Base-by-base conservation (phyloP, 2,113 vertebrate species). In the Python bivittatus region DNA sequence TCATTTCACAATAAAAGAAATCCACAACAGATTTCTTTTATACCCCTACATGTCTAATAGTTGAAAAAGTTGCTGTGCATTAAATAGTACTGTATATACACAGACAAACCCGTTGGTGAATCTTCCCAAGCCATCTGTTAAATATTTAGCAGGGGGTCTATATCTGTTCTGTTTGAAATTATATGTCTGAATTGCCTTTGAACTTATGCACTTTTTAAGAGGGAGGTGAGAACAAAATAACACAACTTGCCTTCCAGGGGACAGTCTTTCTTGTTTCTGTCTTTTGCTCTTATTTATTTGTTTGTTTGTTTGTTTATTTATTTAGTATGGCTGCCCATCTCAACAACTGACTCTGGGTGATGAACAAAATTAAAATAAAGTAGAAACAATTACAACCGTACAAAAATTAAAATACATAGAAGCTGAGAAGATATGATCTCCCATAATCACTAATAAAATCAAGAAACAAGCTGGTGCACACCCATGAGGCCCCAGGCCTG, bases 241-340 rank as follows among this genome's bases (percentile, higher is more conserved):
- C 48, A 91, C 72, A 87, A 91, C 33, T 1, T 93, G 92, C 91
- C 92, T 95, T 96, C 83, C 93, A 68, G 95, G 94, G 95, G 64
- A 68, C 88, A 23, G 54, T 94, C 54, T 58, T 96, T 96, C 96
- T 85, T 92, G 95, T 92, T 96, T 68, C 79, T 95, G 94, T 92
- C 93, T 96, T 95, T 93, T 89, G 95, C 94, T 93, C 94, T 97
- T 90, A 95, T 48, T 48, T 48, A 48, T 48, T 48, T 48, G 7
- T 48, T 48, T 48, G 7, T 48, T 48, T 48, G 7, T 48, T 48
- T 48, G 7, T 48, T 48, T 48, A 48, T 48, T 48, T 48, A 48
- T 5, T 2, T 48, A 48, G 5, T 48, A 48, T 48, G 48, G 48
- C 48, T 6, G 48, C 48, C 48, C 48, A 48, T 48, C 48, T 48